These are phyloP conservation scores for Bradysia coprophila DNA, from an alignment of 1,140 invertebrate species.

Conservation along the genomic window DNA sequence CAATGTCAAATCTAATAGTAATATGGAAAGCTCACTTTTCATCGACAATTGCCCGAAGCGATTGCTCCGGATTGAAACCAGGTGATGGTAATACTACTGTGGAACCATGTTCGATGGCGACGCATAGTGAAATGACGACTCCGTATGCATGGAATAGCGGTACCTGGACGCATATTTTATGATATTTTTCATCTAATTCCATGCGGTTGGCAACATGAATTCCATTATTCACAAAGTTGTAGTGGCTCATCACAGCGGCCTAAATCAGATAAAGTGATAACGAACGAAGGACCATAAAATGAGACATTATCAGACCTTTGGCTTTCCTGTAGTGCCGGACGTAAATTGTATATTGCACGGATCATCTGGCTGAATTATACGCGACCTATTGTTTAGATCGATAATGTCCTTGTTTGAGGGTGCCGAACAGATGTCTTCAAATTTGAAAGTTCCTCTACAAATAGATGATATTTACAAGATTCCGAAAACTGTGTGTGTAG, in stretches of 20 bases:
- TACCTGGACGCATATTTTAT: slow-evolving; percentile 35
- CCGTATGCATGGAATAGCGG: slow-evolving; percentile 90
- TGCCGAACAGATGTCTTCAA: too few relatives aligned
- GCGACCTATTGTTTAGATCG: not conserved
- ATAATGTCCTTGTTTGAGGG: slow-evolving; percentile 3
- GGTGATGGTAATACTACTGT: slow-evolving; percentile 50
- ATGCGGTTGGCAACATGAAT: slow-evolving; percentile 41
- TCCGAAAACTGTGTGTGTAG: too few relatives aligned
- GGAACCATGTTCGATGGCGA: slow-evolving; percentile 38
- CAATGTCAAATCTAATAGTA: too few relatives aligned
- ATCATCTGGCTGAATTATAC: slow-evolving; percentile 38
- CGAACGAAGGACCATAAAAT: too few relatives aligned
- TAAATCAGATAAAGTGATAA: too few relatives aligned
- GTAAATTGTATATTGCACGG: slow-evolving; percentile 73
- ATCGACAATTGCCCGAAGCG: slow-evolving; percentile 40
- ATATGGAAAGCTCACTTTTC: too few relatives aligned
- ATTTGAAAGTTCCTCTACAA: too few relatives aligned
- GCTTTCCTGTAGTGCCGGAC: slow-evolving; percentile 51
- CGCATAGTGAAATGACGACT: slow-evolving; percentile 45
- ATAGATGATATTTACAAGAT: too few relatives aligned
- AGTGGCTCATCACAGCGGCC: slow-evolving; percentile 63
- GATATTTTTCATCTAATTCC: slow-evolving; percentile 29
- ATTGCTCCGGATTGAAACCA: slow-evolving; percentile 45
- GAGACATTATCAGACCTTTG: too few relatives aligned
- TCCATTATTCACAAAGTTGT: slow-evolving; percentile 73